These are phyloP conservation scores for Cabera pusaria DNA, from an alignment of 2,888 invertebrate genomes.

Conservation along the genomic window DNA sequence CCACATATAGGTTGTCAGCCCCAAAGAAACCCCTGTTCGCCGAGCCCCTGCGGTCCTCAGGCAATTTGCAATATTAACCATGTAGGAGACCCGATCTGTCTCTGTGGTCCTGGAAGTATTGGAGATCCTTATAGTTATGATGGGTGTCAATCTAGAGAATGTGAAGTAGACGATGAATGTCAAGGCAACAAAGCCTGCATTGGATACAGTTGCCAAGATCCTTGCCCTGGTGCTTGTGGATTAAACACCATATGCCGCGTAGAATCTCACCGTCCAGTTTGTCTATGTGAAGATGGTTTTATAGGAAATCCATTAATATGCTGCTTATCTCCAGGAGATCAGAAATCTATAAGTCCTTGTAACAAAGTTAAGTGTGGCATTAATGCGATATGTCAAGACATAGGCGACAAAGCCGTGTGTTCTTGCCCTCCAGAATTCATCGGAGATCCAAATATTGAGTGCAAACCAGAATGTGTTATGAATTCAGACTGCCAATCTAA, in stretches of 20 bases:
- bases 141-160: slow-evolving; percentile 91
- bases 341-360: slow-evolving; percentile 86
- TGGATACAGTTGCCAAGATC: slow-evolving; percentile 90
- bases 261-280: slow-evolving; percentile 91
- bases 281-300: slow-evolving; percentile 88
- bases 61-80: slow-evolving; percentile 87
- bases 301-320: slow-evolving; percentile 90
- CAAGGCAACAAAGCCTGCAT: slow-evolving; percentile 88
- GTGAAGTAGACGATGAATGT: slow-evolving; percentile 91
- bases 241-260: slow-evolving; percentile 88
- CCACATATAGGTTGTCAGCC: slow-evolving; percentile 90
- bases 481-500: slow-evolving; percentile 91
- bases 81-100: slow-evolving; percentile 88
- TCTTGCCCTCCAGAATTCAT: slow-evolving; percentile 89
- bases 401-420: slow-evolving; percentile 88
- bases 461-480: slow-evolving; percentile 90
- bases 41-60: slow-evolving; percentile 92
- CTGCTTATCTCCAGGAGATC: slow-evolving; percentile 85
- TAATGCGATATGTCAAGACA: slow-evolving; percentile 90
- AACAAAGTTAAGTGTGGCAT: slow-evolving; percentile 89
- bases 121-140: slow-evolving; percentile 89
- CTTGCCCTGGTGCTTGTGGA: slow-evolving; percentile 92
- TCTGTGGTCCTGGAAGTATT: slow-evolving; percentile 88
- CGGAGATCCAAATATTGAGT: slow-evolving; percentile 91
- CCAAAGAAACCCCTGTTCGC: slow-evolving; percentile 88